Base-by-base conservation (phyloP, 2,888 invertebrate species). In the Spisula solida region DNA sequence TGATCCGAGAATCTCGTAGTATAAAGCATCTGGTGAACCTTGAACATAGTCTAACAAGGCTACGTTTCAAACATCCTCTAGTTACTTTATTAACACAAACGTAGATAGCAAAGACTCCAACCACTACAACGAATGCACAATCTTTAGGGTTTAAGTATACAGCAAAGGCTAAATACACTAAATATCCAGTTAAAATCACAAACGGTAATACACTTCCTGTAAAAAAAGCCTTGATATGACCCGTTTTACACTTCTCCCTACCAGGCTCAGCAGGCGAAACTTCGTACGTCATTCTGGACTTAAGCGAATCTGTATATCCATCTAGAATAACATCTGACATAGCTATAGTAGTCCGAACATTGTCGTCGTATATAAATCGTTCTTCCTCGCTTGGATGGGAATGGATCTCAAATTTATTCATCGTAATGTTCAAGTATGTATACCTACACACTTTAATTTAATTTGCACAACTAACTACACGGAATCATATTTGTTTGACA, bases 151-250 rank as follows among this genome's bases (percentile, higher is more conserved):
- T 86, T 25, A 82, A 80, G 55, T 88, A 88, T 20, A 90, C 34
- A n/a, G 85, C 84, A 87, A 88, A 90, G 8, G 84, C 90, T 29
- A 87, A 20, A 56, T 88, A 90, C 12, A 87, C 81, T 41, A 83
- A 48, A 55, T 81, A 89, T 84, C 81, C 86, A 41, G 82, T 56
- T 1, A 87, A 48, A 16, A 87, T 25, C 20, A 79, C 29, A 29
- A 85, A 31, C 20, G 85, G 85, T 41, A 85, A n/a, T n/a, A 79
- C 1, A 2, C 56, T 55, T 51, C 51, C 75, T 2, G n/a, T 18
- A 1, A 31, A 0, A 1, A 5, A 31, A 34, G 31, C 34, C 14
- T 14, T 75, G 16, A 75, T 18, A 14, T 31, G 16, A 31, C 18
- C 4, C 18, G 14, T 31, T 12, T 34, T 12, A 34, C 75, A 34